Conservation (phyloP, 2,888 invertebrate genomes). For the Amphipoea lucens region DNA sequence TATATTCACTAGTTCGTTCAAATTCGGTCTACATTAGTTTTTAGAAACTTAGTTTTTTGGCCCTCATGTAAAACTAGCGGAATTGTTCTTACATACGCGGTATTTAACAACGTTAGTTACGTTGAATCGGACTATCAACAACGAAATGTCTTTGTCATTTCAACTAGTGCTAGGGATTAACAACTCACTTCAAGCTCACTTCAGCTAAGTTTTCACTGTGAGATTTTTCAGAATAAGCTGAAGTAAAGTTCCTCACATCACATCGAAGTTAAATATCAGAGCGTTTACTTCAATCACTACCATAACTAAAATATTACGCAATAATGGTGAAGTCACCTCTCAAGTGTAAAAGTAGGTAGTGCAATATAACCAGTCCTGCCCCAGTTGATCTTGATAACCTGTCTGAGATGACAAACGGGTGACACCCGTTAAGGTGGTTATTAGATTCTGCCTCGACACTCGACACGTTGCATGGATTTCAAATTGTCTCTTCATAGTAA, state of each 20-base stretch:
- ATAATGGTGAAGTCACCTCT: background rate
- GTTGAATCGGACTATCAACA: too few relatives aligned
- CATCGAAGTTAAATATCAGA: background rate
- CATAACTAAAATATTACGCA: background rate
- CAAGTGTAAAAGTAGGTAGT: slow-evolving; percentile 20
- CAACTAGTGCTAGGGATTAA: background rate
- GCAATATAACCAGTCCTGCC: slow-evolving; percentile 36
- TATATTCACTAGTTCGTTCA: too few relatives aligned
- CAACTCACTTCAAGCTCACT: background rate
- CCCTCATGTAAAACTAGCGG: too few relatives aligned
- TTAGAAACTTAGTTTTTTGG: too few relatives aligned
- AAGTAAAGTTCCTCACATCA: background rate
- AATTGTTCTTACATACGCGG: too few relatives aligned
- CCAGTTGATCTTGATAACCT: slow-evolving; percentile 59
- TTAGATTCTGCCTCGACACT: slow-evolving; percentile 49
- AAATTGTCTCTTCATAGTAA: slow-evolving; percentile 19
- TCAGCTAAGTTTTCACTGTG: background rate
- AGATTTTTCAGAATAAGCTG: background rate
- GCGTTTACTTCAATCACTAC: background rate
- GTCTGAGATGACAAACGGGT: slow-evolving; percentile 63
- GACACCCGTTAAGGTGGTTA: slow-evolving; percentile 52
- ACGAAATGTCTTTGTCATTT: background rate
- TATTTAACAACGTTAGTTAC: too few relatives aligned
- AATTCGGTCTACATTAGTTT: too few relatives aligned
- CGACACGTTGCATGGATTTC: slow-evolving; percentile 38